Conservation (phyloP, 2,888 invertebrate genomes). For the Microctonus brassicae region DNA sequence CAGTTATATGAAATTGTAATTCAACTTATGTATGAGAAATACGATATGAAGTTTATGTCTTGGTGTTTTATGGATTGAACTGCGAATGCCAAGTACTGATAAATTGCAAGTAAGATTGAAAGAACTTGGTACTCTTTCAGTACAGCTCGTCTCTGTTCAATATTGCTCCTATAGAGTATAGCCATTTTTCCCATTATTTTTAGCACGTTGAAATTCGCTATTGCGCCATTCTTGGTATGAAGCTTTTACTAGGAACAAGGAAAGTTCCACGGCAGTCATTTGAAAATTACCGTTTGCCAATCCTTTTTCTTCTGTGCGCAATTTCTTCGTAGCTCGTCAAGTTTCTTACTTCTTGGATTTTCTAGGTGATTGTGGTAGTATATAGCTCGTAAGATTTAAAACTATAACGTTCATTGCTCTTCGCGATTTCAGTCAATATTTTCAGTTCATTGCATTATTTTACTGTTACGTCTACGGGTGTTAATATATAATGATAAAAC, state of each 20-base stretch:
- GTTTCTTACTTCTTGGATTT: constrained; percentile 18
- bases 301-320: constrained; percentile 10
- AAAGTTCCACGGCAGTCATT: constrained; percentile 41
- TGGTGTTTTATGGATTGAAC: constrained; percentile 48
- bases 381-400: background rate
- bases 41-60: constrained; percentile 50
- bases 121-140: constrained; percentile 32
- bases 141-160: background rate
- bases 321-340: constrained; percentile 10
- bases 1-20: too few relatives aligned
- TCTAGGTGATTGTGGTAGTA: background rate
- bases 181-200: background rate
- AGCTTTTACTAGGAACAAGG: constrained; percentile 18
- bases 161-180: background rate
- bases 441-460: background rate
- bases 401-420: background rate
- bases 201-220: background rate
- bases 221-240: constrained; percentile 3
- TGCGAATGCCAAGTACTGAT: constrained; percentile 27
- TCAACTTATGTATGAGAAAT: background rate
- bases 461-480: background rate
- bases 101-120: constrained; percentile 37
- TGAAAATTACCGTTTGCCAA: constrained; percentile 49
- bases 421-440: background rate
- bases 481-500: background rate